Percentiles rank a stretch among this genome's conserved stretches.
These are phyloP conservation scores for Heliconius eleuchia DNA, from an alignment of 1,140 invertebrate genomes.

Conservation along the genomic window DNA sequence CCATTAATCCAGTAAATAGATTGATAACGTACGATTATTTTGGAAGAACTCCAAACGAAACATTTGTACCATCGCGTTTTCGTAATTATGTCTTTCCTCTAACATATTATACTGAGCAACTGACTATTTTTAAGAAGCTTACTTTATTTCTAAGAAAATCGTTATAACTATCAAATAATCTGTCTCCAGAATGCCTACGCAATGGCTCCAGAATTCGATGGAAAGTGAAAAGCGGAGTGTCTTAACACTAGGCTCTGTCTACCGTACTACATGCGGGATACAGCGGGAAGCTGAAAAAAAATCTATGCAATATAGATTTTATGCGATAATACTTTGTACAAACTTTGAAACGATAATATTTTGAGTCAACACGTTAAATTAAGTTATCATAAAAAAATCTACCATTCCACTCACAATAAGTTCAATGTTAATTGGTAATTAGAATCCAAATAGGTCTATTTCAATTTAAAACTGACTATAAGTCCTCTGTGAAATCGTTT, in stretches of 20 bases:
- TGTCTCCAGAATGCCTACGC: too few species aligned
- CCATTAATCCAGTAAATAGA: conserved; percentile 66
- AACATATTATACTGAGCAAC: conserved; percentile 59
- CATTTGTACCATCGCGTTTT: conserved; percentile 63
- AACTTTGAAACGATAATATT: not conserved
- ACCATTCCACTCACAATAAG: not conserved
- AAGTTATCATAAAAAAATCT: not conserved
- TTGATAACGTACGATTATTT: conserved; percentile 63
- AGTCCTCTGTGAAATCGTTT: conserved; percentile 18
- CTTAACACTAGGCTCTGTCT: too few species aligned
- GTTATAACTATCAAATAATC: not conserved
- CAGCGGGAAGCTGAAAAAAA: too few species aligned
- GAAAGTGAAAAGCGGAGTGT: too few species aligned
- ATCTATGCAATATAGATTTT: not conserved
- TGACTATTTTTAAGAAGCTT: conserved; percentile 59
- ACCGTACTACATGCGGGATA: too few species aligned
- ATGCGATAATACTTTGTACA: not conserved
- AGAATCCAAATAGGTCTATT: not conserved
- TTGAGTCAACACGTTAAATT: not conserved
- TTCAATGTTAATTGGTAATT: not conserved
- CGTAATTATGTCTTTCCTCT: conserved; percentile 72
- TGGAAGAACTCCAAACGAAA: conserved; percentile 73
- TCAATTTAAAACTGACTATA: not conserved
- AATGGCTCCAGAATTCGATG: too few species aligned
- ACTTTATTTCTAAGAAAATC: conserved; percentile 5